Base-by-base conservation (phyloP, 1,140 invertebrate species). In the Drosophila jambulina region DNA sequence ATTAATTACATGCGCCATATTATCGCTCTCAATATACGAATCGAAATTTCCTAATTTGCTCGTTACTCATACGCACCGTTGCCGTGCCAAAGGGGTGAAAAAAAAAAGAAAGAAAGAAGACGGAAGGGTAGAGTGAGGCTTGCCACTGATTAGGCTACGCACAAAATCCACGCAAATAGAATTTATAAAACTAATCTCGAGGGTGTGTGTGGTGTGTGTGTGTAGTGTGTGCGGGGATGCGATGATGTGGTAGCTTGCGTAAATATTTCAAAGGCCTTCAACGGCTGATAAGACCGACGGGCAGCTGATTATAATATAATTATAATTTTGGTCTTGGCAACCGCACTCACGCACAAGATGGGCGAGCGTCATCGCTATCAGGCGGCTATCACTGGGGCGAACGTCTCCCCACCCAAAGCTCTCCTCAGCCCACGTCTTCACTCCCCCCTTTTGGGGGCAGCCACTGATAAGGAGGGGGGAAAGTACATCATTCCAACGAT, bases 21-120 rank as follows among this genome's bases (percentile, higher is more conserved):
- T 57, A 46, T 46, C 34, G 49, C 49, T n/a, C 12, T 25, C 29
- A 25, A 68, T 45, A 54, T 29, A 42, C 68, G 72, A 63, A 53
- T 65, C 38, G 48, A 76, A 77, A 76, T 77, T 75, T 74, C 56
- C 68, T 45, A 72, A 71, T 59, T 71, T 71, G 49, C 32, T 64
- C 51, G 74, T 78, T 78, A 78, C 75, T 78, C 75, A 78, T 78
- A 78, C 75, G 75, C 64, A 70, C 75, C 65, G 75, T 78, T 78
- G 75, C 75, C 40, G 75, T 53, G 75, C 64, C 74, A 78, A 53
- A 53, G 32, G 36, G 7, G 36, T 38, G 36, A 40, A 21, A 56
- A 56, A 56, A 17, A 21, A 29, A 56, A 34, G 15, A 15, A 19
- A 15, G 6, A 29, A 51, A 3, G 3, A 19, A 19, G 10, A 51